Evolutionary conservation across 2,797 vertebrate genomes (phyloP).

Genomic region (Schizothorax lantsangensis): DNA sequence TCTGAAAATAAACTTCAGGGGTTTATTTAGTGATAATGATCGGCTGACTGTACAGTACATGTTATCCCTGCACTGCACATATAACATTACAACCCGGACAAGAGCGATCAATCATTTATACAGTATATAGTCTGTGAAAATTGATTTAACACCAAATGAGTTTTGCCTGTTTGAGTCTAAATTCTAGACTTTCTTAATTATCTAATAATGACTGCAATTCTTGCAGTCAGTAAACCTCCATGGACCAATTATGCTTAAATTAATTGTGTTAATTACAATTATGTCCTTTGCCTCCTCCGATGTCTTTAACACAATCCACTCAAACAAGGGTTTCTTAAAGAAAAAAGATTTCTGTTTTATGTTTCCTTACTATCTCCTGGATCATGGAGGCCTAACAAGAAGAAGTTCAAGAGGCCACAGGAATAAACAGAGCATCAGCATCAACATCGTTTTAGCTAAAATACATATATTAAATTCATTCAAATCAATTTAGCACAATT

Average conservation of each 20-base stretch:
- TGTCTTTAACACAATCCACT: neutral
- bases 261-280: neutral
- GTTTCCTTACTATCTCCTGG: neutral
- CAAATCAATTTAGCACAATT: constrained; percentile 2
- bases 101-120: neutral
- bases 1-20: neutral
- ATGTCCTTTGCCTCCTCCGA: neutral
- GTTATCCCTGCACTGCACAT: neutral
- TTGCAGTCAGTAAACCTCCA: neutral
- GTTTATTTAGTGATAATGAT: constrained; percentile 7
- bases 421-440: constrained; percentile 1
- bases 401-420: neutral
- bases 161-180: neutral
- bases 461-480: neutral
- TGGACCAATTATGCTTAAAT: constrained; percentile 3
- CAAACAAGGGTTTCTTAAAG: neutral
- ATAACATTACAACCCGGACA: constrained; percentile 7
- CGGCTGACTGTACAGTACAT: neutral
- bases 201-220: neutral
- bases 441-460: neutral
- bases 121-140: neutral
- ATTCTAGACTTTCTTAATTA: neutral
- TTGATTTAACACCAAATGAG: neutral
- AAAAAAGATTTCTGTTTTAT: neutral
- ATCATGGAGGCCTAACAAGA: neutral